Evolutionary conservation across 2,888 invertebrate genomes (phyloP), one percentile per base, ranked within the genome.

Genomic region (Acanthoscelides obtectus): DNA sequence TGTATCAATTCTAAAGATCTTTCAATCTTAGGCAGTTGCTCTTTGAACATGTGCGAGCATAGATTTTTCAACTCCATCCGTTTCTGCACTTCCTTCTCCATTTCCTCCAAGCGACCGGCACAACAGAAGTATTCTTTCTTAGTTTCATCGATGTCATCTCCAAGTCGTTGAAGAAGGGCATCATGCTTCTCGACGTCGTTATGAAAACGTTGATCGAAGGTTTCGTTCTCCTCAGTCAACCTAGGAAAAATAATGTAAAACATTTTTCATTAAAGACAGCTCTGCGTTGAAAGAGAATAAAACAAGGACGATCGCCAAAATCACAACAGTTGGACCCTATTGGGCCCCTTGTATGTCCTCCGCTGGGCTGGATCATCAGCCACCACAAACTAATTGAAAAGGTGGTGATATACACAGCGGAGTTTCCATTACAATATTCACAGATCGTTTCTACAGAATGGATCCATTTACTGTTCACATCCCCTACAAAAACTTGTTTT

Each of bases 1-100:
- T 75, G 71, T 20, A 70, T 76, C 69, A 75, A 75, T 63, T 74
- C 72, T 12, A 76, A 75, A 71, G 69, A 75, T 63, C 74, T 75
- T 67, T 73, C 68, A 8, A 78, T 71, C 68, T 76, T 75, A 21
- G 68, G 70, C 1, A 73, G 22, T 22, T 77, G 73, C 65, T 79
- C 73, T n/a, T 73, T 72, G 68, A 74, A 75, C 6, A 73, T 70
- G 64, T 74, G 69, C 17, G 68, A 64, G 66, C 76, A 73, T 20
- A 74, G 20, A 20, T 78, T 71, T 20, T 72, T 76, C 5, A 74
- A 21, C 45, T 74, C 71, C 67, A 72, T 74, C 19, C 75, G 73
- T 68, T 75, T 75, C 27, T 70, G 22, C 25, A 75, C 21, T 19
- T 72, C 71, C 64, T 69, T 66, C 67, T 76, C 76, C 45, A 45